Base-by-base conservation (phyloP, 2,888 invertebrate species). In the Bhutanitis thaidina region DNA sequence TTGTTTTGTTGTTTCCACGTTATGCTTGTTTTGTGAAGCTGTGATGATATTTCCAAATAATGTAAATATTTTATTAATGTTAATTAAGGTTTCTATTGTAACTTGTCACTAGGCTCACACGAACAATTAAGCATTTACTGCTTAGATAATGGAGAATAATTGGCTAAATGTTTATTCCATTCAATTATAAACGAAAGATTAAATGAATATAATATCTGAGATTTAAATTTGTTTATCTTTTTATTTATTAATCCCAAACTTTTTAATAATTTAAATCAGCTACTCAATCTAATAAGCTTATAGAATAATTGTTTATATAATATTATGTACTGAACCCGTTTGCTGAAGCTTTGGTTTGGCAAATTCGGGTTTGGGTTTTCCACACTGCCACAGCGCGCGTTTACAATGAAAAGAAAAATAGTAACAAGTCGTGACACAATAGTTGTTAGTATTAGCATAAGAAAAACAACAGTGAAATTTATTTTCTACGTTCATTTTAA, bases 21-120 rank as follows among this genome's bases (percentile, higher is more conserved):
- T 88, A 82, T 77, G 84, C 85, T 88, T 88, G 82, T 88, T 88
- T 87, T 79, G 87, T 88, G 86, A 85, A 79, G 88, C 89, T 89
- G 89, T 89, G 89, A 89, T 89, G 85, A 86, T 74, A 77, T 82
- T 80, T 75, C 89, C 89, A 89, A 89, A 89, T 86, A 88, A 77
- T 88, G 87, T 89, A 88, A 78, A 87, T 87, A 86, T 78, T 79
- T 80, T 83, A 81, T 79, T 78, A 84, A 79, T 79, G 80, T 85
- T 86, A 67, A 67, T 47, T 85, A 86, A 82, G 83, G 74, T 79
- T 76, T 77, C 74, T 73, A 76, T 71, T 72, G 61, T 76, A 74
- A 73, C 72, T 77, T 74, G 81, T 87, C 84, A 84, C 79, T 85
- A 76, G 71, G 83, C 84, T 89, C 84, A 84, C 85, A 82, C 71